Evolutionary conservation across 2,113 vertebrate genomes (phyloP), one percentile per base, ranked within the genome.

Genomic region (Boulengeromyrus knoepffleri): DNA sequence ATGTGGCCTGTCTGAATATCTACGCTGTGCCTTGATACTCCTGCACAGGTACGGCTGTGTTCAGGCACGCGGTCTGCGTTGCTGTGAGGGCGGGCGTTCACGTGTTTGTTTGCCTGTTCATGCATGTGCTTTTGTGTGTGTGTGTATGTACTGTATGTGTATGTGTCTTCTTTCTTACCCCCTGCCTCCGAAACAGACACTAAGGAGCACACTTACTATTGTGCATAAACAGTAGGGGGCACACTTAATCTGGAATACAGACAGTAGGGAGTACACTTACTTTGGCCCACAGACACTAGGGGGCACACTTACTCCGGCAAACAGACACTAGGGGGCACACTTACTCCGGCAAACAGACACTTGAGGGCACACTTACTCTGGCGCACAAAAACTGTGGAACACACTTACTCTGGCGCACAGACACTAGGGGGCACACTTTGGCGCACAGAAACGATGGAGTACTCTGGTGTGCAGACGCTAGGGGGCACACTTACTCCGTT

Each of bases 201-300:
- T 95, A 96, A 95, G 93, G 95, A 95, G 95, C 96, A 96, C 92
- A 95, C 94, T 95, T 94, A 94, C 94, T 87, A 49, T 36, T n/a
- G 24, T 15, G 9, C 5, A 90, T 77, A 89, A 88, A 92, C 85
- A 90, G 95, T 95, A 96, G 96, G 93, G 96, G 95, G 95, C 95
- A 96, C 92, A 95, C 93, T 95, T 93, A 93, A 93, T 93, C 95
- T 3, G 9, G 58, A 6, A 8, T 2, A 62, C 24, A 90, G 85
- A 95, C 95, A 94, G 95, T 95, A 96, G 96, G 93, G 96, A 95
- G 95, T 95, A 96, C 91, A 95, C 94, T 95, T 94, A 94, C 95
- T 93, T 95, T 19, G 15, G 50, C 3, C 0, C 3, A 17, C 50
- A 52, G 50, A 52, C 50, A 52, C 50, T 52, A 5, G 3, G 15